Percentiles rank a stretch among this genome's conserved stretches.
Conservation (phyloP, 2,797 vertebrate species). For the Oryzias sinensis region DNA sequence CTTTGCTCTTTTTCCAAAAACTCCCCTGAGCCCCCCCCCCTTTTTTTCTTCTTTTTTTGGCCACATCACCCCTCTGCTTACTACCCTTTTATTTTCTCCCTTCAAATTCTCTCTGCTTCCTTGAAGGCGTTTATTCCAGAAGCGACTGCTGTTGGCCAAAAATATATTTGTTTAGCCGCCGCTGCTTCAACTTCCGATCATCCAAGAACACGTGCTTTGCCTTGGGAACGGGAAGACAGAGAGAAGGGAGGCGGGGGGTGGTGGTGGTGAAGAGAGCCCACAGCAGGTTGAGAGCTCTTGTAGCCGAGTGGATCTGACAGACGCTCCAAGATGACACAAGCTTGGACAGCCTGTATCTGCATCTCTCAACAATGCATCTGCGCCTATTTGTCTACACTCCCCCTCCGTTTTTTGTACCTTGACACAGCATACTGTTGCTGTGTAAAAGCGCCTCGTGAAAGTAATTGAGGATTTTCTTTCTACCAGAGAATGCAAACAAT, state of each 20-base stretch:
- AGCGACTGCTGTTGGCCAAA: slow-evolving; percentile 63
- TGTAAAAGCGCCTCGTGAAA: slow-evolving; percentile 34
- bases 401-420: slow-evolving; percentile 55
- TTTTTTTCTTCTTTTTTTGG: slow-evolving; percentile 46
- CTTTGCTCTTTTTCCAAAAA: slow-evolving; percentile 75
- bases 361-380: slow-evolving; percentile 51
- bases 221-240: slow-evolving; percentile 46
- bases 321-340: slow-evolving; percentile 65
- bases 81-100: slow-evolving; percentile 24
- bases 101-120: slow-evolving; percentile 21
- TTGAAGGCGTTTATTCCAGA: slow-evolving; percentile 44
- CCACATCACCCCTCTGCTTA: slow-evolving; percentile 35
- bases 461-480: slow-evolving; percentile 54
- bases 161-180: slow-evolving; percentile 74
- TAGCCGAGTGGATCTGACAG: slow-evolving; percentile 74
- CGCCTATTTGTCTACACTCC: slow-evolving; percentile 42
- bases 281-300: slow-evolving; percentile 59
- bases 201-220: slow-evolving; percentile 65
- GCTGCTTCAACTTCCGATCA: slow-evolving; percentile 67
- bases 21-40: slow-evolving; percentile 44
- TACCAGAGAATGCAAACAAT: slow-evolving; percentile 58
- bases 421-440: slow-evolving; percentile 40
- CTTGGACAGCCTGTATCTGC: slow-evolving; percentile 57
- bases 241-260: slow-evolving; percentile 8
- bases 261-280: slow-evolving; percentile 29